These are phyloP conservation scores for Podarcis raffonei DNA, from an alignment of 2,113 vertebrate species.

Conservation along the genomic window DNA sequence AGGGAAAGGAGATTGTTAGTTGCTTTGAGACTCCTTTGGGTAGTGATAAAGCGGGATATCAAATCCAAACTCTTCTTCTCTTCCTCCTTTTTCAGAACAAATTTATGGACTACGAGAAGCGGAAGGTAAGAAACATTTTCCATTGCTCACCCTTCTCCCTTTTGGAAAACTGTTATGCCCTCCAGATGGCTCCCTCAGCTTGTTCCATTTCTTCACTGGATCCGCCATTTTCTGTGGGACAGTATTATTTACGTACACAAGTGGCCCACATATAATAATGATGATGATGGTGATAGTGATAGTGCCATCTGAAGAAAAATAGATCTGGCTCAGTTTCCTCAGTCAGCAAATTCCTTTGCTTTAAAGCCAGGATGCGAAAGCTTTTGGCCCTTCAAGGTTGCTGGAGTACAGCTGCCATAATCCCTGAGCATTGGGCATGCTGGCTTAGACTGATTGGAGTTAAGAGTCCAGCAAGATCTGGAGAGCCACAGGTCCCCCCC, in stretches of 20 bases:
- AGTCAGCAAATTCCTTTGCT: background rate
- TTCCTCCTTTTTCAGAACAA: conserved; percentile 82
- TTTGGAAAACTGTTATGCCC: background rate
- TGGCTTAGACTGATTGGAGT: too few relatives aligned
- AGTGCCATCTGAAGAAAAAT: background rate
- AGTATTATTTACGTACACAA: background rate
- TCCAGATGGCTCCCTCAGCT: too few relatives aligned
- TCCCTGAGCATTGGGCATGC: too few relatives aligned
- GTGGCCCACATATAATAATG: background rate
- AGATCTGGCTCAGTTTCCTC: background rate
- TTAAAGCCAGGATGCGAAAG: background rate
- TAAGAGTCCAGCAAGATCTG: too few relatives aligned
- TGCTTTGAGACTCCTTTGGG: too few relatives aligned
- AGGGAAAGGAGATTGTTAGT: too few relatives aligned
- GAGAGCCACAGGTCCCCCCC: too few relatives aligned
- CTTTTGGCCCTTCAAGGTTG: too few relatives aligned
- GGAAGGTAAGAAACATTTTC: conserved; percentile 80
- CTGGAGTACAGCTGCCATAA: too few relatives aligned
- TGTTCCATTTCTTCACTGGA: background rate
- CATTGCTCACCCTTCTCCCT: background rate
- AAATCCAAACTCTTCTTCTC: background rate
- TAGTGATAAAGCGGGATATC: too few relatives aligned
- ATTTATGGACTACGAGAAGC: conserved; percentile 93
- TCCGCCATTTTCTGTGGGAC: background rate
- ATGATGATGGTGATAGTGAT: background rate